Base-by-base conservation (phyloP, 53 echinoderm and acorn worm genomes). In the Stichopus horrens region DNA sequence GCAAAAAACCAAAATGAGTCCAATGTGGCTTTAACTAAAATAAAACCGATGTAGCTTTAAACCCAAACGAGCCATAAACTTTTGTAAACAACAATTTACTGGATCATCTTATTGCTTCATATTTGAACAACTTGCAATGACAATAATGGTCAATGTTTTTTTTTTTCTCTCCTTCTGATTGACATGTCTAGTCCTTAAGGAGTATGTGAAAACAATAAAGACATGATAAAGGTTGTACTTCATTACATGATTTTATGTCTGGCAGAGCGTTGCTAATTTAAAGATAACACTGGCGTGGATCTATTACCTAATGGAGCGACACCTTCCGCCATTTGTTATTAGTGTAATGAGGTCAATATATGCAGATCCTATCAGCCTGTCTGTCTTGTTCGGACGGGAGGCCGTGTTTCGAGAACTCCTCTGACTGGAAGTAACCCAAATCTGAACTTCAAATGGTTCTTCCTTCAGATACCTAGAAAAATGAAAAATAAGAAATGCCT, bases 351-450 rank as follows among this genome's bases (percentile, higher is more conserved):
- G 89, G 91, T 95, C 98, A 53, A 98, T 58, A 59, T 98, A 94
- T 53, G 94, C 90, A 89, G 94, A 98, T 11, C 98, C 98, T 90
- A 98, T 95, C 76, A 93, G 93, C 88, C 92, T 98, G 88, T 98
- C 98, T 60, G 95, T 80, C 19, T 98, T 94, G 5, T 91, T 90
- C 9, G 95, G 94, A 21, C 94, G 87, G 55, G 87, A 23, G 55
- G 88, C 86, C 56, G 59, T 79, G 5, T 88, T 79, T 9, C 71
- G 52, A 0, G 73, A 87, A 9, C 94, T 93, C 14, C 86, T 58
- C 18, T 10, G 10, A 85, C 67, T 91, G 91, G 89, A 90, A 73
- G 91, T 94, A n/a, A 98, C 76, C 98, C 98, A 98, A 7, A 98
- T 83, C 83, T 98, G 98, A 14, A 98, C 74, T 90, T 95, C 98